A percentile compares a stretch with the other conserved stretches of the same genome.
These are phyloP conservation scores for Drosophila pectinifera DNA, from an alignment of 1,140 invertebrate species.

Conservation along the genomic window DNA sequence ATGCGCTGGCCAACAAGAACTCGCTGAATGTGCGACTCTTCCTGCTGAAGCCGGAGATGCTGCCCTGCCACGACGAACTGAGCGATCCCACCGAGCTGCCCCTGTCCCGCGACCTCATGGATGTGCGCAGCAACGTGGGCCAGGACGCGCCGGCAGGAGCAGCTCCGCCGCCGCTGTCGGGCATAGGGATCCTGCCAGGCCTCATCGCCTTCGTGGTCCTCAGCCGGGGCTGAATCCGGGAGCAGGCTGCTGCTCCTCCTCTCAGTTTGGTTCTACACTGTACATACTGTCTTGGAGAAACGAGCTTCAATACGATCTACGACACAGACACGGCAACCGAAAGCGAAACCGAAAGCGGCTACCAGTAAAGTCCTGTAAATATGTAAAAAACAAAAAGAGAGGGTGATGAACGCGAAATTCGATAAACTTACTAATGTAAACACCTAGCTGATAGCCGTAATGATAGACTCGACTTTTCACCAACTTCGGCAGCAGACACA, in stretches of 20 bases:
- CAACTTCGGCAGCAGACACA: slow-evolving; percentile 36
- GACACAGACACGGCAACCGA: slow-evolving; percentile 8
- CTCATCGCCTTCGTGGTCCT: slow-evolving; percentile 18
- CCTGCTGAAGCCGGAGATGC: slow-evolving; percentile 87
- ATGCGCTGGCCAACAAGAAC: slow-evolving; percentile 65
- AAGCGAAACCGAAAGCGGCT: slow-evolving; percentile 2
- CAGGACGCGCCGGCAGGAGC: slow-evolving; percentile 57
- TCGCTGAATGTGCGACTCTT: slow-evolving; percentile 85
- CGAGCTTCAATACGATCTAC: slow-evolving; percentile 67
- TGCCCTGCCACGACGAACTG: slow-evolving; percentile 89
- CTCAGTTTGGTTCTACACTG: slow-evolving; percentile 43
- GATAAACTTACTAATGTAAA: slow-evolving; percentile 59
- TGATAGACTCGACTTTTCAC: slow-evolving; percentile 68
- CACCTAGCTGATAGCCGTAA: slow-evolving; percentile 74
- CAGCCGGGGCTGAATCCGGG: slow-evolving; percentile 54
- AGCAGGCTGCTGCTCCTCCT: slow-evolving; percentile 5
- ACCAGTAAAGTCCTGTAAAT: slow-evolving; percentile 64
- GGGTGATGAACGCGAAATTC: slow-evolving; percentile 39
- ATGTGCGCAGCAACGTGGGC: slow-evolving; percentile 76
- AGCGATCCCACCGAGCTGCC: slow-evolving; percentile 87
- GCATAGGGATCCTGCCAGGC: slow-evolving; percentile 1
- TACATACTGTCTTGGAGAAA: slow-evolving; percentile 63
- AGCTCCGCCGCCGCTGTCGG: neutral
- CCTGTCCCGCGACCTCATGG: slow-evolving; percentile 85
- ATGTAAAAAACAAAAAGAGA: slow-evolving; percentile 53